These are phyloP conservation scores for Acropora tenuis DNA, from an alignment of 64 coral and sea anemone species.

Conservation along the genomic window DNA sequence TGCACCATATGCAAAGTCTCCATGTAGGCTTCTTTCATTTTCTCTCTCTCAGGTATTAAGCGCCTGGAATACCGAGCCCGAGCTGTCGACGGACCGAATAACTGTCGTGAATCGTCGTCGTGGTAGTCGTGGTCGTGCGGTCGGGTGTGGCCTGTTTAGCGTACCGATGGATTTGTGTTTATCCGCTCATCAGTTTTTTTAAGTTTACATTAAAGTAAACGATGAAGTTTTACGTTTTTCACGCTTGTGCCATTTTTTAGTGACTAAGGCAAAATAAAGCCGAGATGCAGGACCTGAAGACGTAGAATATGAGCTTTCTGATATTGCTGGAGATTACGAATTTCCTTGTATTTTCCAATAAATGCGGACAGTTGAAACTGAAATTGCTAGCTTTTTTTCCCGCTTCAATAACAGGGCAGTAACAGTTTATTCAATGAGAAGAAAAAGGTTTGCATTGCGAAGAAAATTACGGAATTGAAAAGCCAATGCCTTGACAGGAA, in stretches of 20 bases:
- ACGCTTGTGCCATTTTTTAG: constrained; percentile 5
- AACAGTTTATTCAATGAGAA: too few relatives aligned
- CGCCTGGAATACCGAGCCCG: constrained; percentile 34
- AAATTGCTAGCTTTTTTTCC: too few relatives aligned
- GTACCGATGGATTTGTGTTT: neutral
- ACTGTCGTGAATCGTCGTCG: neutral
- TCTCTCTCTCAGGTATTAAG: constrained; percentile 47
- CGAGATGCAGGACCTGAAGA: neutral
- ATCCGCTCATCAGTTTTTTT: constrained; percentile 1
- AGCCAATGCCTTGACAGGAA: too few relatives aligned
- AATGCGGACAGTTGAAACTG: too few relatives aligned
- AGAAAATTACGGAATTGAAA: too few relatives aligned
- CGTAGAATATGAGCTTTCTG: too few relatives aligned
- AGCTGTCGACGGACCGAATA: constrained; percentile 32
- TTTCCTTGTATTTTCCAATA: too few relatives aligned
- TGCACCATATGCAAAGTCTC: constrained; percentile 32
- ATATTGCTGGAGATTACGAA: too few relatives aligned
- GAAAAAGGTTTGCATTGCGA: too few relatives aligned
- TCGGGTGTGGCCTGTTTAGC: constrained; percentile 37
- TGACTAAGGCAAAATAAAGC: neutral
- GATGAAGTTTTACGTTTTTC: neutral
- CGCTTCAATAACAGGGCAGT: too few relatives aligned
- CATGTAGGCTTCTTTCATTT: constrained; percentile 45
- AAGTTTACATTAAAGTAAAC: neutral
- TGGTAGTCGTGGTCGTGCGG: constrained; percentile 18